Base-by-base conservation (phyloP, 1,140 invertebrate genomes). In the Sweltsa coloradensis region DNA sequence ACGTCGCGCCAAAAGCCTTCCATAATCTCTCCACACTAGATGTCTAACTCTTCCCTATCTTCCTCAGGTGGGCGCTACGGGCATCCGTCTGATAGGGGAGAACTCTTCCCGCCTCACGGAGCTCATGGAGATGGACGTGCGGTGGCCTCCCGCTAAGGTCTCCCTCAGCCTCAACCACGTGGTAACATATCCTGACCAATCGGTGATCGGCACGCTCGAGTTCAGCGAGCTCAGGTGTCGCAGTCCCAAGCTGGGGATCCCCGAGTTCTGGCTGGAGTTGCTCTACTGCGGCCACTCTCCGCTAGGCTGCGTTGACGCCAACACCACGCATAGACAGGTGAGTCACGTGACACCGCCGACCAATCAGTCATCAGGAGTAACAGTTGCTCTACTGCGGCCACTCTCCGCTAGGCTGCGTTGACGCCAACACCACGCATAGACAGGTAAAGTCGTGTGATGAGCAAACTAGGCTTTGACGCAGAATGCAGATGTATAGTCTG, bases 361-460 rank as follows among this genome's bases (percentile, higher is more conserved):
- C 14, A 14, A 36, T n/a, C n/a, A n/a, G n/a, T n/a, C n/a, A n/a
- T n/a, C n/a, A n/a, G 29, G 29, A 31, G 9, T 9, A 9, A 31
- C n/a, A 87, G 57, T 62, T 89, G 6, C 70, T 85, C 44, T 88
- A 83, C 55, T 89, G 85, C 54, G 84, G 85, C 22, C 76, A 76
- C 50, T 70, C 74, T 1, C 57, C 68, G 21, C 64, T 65, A 43
- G 66, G 64, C 50, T 71, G 70, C 14, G 67, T 62, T 45, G 64
- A 67, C 19, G 64, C 62, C 42, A 68, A 66, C 47, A 64, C 63
- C 5, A 63, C 69, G 36, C 69, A 40, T 65, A 70, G 55, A 66
- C 69, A 40, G 69, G 71, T 62, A 62, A 63, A 31, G 29, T 31
- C 9, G n/a, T n/a, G n/a, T n/a, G n/a, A n/a, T n/a, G n/a, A n/a